Conservation (phyloP, 2,113 vertebrate species). For the Atractosteus spatula region DNA sequence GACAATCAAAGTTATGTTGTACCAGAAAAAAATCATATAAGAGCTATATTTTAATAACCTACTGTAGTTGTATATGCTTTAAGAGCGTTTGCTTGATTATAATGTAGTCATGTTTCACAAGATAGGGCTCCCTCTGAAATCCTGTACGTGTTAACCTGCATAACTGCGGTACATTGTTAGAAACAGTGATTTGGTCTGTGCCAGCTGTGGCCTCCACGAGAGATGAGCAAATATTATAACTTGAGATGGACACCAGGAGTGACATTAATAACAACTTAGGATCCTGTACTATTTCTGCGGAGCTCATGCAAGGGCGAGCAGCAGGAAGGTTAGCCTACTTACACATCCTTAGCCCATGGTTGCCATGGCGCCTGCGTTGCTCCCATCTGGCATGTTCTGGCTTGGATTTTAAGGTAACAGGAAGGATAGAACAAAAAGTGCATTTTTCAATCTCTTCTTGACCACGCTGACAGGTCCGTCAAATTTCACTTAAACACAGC, state of each 20-base stretch:
- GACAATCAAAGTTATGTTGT: too few species aligned
- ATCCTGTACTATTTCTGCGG: background rate
- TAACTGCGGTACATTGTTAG: too few species aligned
- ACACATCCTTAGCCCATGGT: background rate
- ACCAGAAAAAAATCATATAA: too few species aligned
- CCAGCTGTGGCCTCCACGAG: background rate
- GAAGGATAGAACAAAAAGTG: background rate
- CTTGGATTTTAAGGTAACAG: background rate
- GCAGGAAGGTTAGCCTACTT: background rate
- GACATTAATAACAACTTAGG: slow-evolving; percentile 5
- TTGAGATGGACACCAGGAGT: background rate
- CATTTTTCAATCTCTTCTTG: too few species aligned
- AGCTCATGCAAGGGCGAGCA: background rate
- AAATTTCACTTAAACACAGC: too few species aligned
- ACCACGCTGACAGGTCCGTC: too few species aligned
- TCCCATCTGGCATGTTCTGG: background rate
- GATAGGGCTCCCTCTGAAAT: too few species aligned
- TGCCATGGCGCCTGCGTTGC: background rate
- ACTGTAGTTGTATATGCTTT: too few species aligned
- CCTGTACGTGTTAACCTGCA: too few species aligned
- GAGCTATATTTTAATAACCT: too few species aligned
- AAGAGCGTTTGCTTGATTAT: too few species aligned
- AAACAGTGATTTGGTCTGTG: background rate
- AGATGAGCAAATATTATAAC: slow-evolving; percentile 3
- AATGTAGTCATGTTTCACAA: too few species aligned